These are phyloP conservation scores for Blastobasis adustella DNA, from an alignment of 2,888 invertebrate genomes.

Conservation along the genomic window DNA sequence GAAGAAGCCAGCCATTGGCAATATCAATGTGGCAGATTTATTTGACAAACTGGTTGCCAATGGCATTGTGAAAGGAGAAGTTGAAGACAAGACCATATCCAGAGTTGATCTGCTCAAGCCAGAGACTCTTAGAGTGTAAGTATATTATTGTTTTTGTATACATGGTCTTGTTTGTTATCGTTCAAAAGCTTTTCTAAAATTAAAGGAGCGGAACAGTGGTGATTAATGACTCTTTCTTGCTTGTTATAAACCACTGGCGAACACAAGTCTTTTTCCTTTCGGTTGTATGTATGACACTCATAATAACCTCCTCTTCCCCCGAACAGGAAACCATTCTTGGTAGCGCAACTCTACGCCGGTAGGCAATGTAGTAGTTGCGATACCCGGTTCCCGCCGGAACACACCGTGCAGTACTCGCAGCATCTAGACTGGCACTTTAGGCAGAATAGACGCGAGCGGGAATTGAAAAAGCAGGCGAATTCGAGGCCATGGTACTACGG, in stretches of 20 bases:
- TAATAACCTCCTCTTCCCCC: neutral
- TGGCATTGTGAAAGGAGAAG: no score
- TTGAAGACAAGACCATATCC: slow-evolving; percentile 44
- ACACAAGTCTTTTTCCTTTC: no score
- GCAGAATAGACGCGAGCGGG: slow-evolving; percentile 89
- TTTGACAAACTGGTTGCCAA: no score
- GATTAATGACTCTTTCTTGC: no score
- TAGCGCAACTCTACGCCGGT: slow-evolving; percentile 85
- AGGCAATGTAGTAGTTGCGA: slow-evolving; percentile 98
- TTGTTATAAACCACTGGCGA: no score
- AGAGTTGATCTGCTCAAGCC: slow-evolving; percentile 80
- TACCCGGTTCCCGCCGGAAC: slow-evolving; percentile 84
- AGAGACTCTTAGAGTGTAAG: slow-evolving; percentile 84
- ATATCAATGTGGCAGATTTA: no score
- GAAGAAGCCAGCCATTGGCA: no score
- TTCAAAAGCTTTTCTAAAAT: no score
- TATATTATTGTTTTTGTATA: slow-evolving; percentile 17
- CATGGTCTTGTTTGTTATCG: no score
- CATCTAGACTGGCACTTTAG: slow-evolving; percentile 99
- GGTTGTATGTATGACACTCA: no score
- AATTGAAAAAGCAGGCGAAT: slow-evolving; percentile 87
- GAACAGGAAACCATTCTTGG: slow-evolving; percentile 80
- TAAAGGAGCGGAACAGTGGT: no score
- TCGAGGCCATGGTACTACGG: slow-evolving; percentile 94
- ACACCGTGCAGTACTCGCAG: slow-evolving; percentile 91